Evolutionary conservation across 2,113 vertebrate species (phyloP).

Genomic region (Clarias gariepinus): DNA sequence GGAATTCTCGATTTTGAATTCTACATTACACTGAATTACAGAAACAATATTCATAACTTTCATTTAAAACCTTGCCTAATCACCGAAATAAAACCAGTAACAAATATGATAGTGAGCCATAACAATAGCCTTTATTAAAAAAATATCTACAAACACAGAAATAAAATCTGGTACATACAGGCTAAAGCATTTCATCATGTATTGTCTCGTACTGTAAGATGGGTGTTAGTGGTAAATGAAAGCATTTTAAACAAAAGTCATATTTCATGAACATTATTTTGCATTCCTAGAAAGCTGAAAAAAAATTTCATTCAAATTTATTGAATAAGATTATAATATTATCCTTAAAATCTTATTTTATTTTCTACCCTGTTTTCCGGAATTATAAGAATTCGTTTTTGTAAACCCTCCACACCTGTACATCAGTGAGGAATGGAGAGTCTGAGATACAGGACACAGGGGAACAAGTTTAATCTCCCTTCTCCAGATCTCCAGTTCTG

Average conservation of each 20-base stretch:
- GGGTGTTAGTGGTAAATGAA: not conserved
- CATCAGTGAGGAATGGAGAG: not conserved
- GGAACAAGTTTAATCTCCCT: slow-evolving; percentile 7
- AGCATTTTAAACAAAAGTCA: not conserved
- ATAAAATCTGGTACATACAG: slow-evolving; percentile 8
- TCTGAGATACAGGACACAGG: not conserved
- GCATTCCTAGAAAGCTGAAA: not conserved
- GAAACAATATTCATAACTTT: not conserved
- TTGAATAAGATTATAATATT: not conserved
- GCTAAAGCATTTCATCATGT: not conserved
- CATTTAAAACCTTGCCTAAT: not conserved
- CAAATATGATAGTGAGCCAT: slow-evolving; percentile 8
- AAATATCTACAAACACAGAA: not conserved
- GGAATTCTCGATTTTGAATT: not conserved
- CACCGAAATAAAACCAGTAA: slow-evolving; percentile 22
- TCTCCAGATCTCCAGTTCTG: not conserved
- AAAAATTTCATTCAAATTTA: no score
- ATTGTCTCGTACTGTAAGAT: not conserved
- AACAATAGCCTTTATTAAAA: slow-evolving; percentile 43
- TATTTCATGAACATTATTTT: not conserved
- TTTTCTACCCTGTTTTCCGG: not conserved
- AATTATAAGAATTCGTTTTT: not conserved
- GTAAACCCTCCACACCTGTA: not conserved
- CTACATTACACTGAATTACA: not conserved
- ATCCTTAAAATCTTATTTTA: not conserved